These are phyloP conservation scores for Tenthredo mesomela DNA, from an alignment of 2,888 invertebrate genomes.

Conservation along the genomic window DNA sequence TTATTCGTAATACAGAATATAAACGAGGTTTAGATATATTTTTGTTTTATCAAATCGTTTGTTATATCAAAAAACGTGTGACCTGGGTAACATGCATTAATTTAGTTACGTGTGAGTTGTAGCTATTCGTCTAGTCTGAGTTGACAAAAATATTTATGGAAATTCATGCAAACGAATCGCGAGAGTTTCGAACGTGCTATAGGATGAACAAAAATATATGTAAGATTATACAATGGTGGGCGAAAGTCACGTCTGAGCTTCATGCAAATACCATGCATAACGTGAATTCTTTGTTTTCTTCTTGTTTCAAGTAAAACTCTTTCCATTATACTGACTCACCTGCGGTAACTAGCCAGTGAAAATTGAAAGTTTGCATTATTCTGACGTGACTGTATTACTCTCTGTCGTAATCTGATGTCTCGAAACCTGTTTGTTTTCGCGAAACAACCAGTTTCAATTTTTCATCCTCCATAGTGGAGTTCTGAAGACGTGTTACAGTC, in stretches of 20 bases:
- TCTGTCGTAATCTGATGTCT: not conserved
- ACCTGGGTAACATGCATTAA: not conserved
- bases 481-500: not conserved
- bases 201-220: not conserved
- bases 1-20: not conserved
- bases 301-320: conserved; percentile 5
- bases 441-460: conserved; percentile 10
- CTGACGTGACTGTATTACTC: conserved; percentile 39
- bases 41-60: not conserved
- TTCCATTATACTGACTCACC: conserved; percentile 8
- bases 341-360: not conserved
- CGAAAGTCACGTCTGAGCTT: conserved; percentile 27
- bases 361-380: conserved; percentile 24
- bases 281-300: not conserved
- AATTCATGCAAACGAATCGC: conserved; percentile 34
- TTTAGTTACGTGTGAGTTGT: not conserved
- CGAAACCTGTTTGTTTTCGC: conserved; percentile 28
- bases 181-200: not conserved
- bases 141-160: conserved; percentile 23
- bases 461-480: not conserved
- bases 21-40: too few relatives aligned
- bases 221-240: conserved; percentile 14
- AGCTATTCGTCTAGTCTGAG: not conserved
- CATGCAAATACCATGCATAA: conserved; percentile 8
- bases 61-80: not conserved